Evolutionary conservation across 2,797 vertebrate species (phyloP), one percentile per base, ranked within the genome.

Genomic region (Epinephelus malabaricus): DNA sequence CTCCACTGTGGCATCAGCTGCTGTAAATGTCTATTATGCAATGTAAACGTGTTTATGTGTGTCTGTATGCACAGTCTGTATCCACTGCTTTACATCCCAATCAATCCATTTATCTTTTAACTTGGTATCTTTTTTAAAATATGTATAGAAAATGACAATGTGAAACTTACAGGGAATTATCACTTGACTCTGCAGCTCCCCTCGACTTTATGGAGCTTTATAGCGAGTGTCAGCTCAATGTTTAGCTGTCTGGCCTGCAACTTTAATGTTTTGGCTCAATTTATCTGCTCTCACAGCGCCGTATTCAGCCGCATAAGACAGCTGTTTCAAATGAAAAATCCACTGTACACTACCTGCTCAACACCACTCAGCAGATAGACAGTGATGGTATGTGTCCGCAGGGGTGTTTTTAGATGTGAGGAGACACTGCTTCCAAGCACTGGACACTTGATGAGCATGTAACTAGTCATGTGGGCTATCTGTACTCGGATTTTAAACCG

Each of bases 21-120:
- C 43, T 25, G 25, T 55, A 69, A 74, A 74, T 68, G 14, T 14
- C 69, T 56, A 61, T 40, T 65, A 53, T 54, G 15, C 49, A 63
- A 47, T 4, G 1, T 49, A 62, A 58, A 68, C 64, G 30, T 47
- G 65, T 45, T 34, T 12, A 27, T 66, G 51, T 49, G 30, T 27
- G 17, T 38, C 56, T 61, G 23, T 19, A 40, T 30, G 15, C 25
- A 11, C 4, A 45, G 25, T 70, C 40, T 56, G 18, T 10, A 45
- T 34, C 27, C 13, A n/a, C 21, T 45, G 13, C 25, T 49, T 49
- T 10, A 51, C 50, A 54, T 59, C n/a, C 21, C 27, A 25, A 27
- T 58, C 23, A 58, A 60, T 47, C 25, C 61, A 11, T 46, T n/a
- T 13, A 38, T 55, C 34, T 8, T 30, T 9, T 43, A 43, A 43